A percentile compares a stretch with the other conserved stretches of the same genome.
phyloP scores from a whole-genome alignment of 2,113 vertebrate species.

The Campylomormyrus numenius region DNA sequence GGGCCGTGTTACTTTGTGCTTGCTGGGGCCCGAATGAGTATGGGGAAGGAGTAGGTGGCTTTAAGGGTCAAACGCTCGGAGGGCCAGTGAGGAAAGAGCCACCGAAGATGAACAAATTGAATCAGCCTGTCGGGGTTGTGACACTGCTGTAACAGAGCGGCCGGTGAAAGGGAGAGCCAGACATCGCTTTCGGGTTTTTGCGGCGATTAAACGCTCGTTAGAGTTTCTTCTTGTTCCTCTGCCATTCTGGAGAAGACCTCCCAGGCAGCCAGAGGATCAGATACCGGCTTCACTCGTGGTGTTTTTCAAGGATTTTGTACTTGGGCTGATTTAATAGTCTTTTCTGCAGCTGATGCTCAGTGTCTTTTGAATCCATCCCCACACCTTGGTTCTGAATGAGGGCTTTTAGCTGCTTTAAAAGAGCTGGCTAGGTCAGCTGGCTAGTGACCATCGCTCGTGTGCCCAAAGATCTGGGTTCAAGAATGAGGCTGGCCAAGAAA shows the following conservation, averaged over 20 bases:
- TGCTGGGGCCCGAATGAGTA: neutral
- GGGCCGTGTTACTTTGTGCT: slow-evolving; percentile 1
- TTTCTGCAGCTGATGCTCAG: neutral
- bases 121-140: neutral
- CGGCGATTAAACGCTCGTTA: neutral
- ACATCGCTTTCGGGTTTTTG: neutral
- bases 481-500: neutral
- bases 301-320: neutral
- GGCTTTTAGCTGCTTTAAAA: neutral
- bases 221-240: neutral
- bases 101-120: neutral
- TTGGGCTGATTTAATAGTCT: neutral
- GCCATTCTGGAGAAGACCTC: neutral
- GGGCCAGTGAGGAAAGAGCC: neutral
- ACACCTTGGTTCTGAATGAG: neutral
- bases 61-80: neutral
- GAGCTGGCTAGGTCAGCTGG: neutral
- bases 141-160: neutral
- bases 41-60: neutral
- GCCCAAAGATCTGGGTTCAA: neutral
- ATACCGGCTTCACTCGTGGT: neutral
- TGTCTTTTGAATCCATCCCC: neutral
- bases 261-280: neutral
- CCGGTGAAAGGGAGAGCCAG: neutral
- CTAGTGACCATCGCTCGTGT: neutral